Evolutionary conservation across 1,140 invertebrate genomes (phyloP), one percentile per base, ranked within the genome.

Genomic region (Zophobas morio): DNA sequence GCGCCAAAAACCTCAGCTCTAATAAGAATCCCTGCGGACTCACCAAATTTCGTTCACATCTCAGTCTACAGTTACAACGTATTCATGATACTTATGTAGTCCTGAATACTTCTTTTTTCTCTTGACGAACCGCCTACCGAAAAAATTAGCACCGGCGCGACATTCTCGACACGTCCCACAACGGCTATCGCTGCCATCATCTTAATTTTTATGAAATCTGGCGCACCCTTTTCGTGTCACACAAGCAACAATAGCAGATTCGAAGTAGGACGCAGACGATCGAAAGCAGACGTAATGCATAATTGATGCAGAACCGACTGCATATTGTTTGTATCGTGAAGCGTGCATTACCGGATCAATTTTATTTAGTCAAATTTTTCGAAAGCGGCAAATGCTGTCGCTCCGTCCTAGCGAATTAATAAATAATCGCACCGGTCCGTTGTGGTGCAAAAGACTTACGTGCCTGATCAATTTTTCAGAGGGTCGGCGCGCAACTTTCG

Each of bases 381-480:
- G 56, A 60, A 60, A 60, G 56, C 36, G 34, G 37, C 37, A 60
- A 60, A 36, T 60, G 56, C 32, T 60, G 35, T 60, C 6, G 34
- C 56, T 34, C 33, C 39, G 60, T 66, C 60, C 1, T 39, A 37
- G 37, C 37, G 32, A 66, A 34, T 66, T 42, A 66, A 66, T 66
- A 20, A 66, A 66, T 66, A 42, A 66, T 66, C 20, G 60, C 40
- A 20, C 1, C 20, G 20, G 39, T 20, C 3, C 60, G 60, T n/a
- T 35, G 51, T 54, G 56, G 56, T 8, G 56, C 56, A 60, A 60
- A 60, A 33, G 56, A 60, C 56, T 60, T 60, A 66, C 60, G 60
- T 66, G 60, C 35, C 57, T 36, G 60, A 66, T 66, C 37, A 66
- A 66, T 66, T 66, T 66, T 66, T 66, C 60, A 66, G 60, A 6